Evolutionary conservation across 1,140 invertebrate genomes (phyloP), one percentile per base, ranked within the genome.

Genomic region (Papilio polytes): DNA sequence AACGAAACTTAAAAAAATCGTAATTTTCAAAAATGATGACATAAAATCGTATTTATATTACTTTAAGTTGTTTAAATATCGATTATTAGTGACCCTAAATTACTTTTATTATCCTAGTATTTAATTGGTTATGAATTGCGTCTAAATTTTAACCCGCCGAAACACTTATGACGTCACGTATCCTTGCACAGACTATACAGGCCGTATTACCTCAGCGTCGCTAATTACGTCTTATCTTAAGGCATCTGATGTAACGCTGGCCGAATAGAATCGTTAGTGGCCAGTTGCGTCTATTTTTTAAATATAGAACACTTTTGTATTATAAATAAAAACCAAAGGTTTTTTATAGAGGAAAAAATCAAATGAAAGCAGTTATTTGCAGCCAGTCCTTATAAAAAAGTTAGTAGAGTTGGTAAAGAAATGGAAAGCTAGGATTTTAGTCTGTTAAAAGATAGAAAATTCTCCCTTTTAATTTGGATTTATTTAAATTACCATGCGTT

Each of bases 241-340:
- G 73, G 73, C 73, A 74, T 48, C 73, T 74, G 73, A 74, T 46
- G 73, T 74, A 74, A 74, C 20, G 18, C 73, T 74, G 73, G 73
- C 73, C 36, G n/a, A 63, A 63, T 22, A 20, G 20, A 63, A 63
- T 13, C 59, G 20, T 13, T 12, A 63, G 20, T 63, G 59, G 9
- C 20, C 59, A 63, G 20, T 63, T 26, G 59, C 59, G 59, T 63
- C 59, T 63, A 22, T 26, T 26, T 13, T 63, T 26, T 63, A 22
- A 63, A 63, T 63, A 26, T 63, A 63, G 20, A 63, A 63, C 59
- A 63, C 59, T 63, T 63, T 41, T 41, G 6, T 36, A 8, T 22
- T 26, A 13, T 51, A 51, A 59, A 20, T n/a, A 59, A 10, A 36
- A 41, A 41, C 36, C 31, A 36, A 3, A 36, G 31, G 2, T 36